Evolutionary conservation across 2,888 invertebrate genomes (phyloP), one percentile per base, ranked within the genome.

Genomic region (Lasioglossum pauxillum): DNA sequence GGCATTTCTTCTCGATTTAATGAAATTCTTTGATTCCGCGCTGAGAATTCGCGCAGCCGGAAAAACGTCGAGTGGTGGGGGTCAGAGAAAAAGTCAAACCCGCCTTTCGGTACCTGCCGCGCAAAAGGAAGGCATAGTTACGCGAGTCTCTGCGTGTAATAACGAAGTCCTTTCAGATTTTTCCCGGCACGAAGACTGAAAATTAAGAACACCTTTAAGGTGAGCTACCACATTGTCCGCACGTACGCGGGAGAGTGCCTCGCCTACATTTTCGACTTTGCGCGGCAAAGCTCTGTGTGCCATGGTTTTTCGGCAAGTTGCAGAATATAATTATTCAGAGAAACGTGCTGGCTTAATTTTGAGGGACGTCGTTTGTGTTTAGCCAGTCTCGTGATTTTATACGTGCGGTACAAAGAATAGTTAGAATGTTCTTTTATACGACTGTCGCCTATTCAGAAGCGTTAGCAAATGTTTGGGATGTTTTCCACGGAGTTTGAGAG

Each of bases 1-100:
- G 57, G 44, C 46, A 77, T 74, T 81, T 77, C 81, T 27, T 27
- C n/a, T 31, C 41, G 81, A 74, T 77, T 82, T 69, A 74, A 84
- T 53, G 44, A 77, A 74, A 71, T 44, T 31, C 64, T 78, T 78
- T 75, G 77, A 81, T 57, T 82, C 35, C 23, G 5, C 38, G 38
- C 27, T 7, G 5, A 35, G 64, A 76, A 49, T 76, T 41, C 64
- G 31, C n/a, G 44, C 31, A 0, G 12, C 23, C n/a, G 53, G 38
- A 41, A 31, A 44, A 19, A 49, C 46, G 23, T 12, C 1, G 3
- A 23, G 67, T 3, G 35, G 10, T 2, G 8, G 19, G 19, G 0
- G 10, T 2, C 19, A 31, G 64, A 57, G 53, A 57, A n/a, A 19
- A 4, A 23, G 23, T 57, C n/a, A 46, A 27, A n/a, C 5, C 12